phyloP scores from a whole-genome alignment of 2,888 invertebrate genomes.

The Danaus chrysippus region DNA sequence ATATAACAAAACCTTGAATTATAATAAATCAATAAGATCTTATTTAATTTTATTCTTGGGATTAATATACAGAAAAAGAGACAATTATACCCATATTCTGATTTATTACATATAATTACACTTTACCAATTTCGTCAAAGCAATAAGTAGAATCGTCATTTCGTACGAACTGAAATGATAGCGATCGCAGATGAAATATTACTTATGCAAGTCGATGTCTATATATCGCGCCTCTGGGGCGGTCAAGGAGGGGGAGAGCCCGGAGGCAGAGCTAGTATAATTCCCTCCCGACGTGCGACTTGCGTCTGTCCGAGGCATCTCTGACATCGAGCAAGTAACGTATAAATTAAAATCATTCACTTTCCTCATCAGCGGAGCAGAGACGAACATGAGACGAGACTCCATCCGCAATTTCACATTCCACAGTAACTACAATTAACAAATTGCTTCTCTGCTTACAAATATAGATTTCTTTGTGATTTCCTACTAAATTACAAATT shows the following conservation, averaged over 20 bases:
- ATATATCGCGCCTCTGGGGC: slow-evolving; percentile 35
- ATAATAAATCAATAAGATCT: neutral
- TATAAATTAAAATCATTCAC: too few species aligned
- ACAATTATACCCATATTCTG: slow-evolving; percentile 53
- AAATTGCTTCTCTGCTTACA: slow-evolving; percentile 7
- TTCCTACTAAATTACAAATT: slow-evolving; percentile 4
- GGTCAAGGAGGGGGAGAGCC: too few species aligned
- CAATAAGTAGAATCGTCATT: slow-evolving; percentile 53
- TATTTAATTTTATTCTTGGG: neutral
- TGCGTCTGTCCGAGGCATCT: too few species aligned
- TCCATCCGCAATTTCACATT: neutral
- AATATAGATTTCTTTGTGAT: slow-evolving; percentile 7
- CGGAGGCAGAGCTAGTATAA: too few species aligned
- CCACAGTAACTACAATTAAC: slow-evolving; percentile 4
- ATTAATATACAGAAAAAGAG: slow-evolving; percentile 48
- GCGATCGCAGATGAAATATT: slow-evolving; percentile 33
- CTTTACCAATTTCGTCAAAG: slow-evolving; percentile 63
- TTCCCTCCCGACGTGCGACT: too few species aligned
- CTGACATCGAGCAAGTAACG: too few species aligned
- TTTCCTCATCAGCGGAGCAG: too few species aligned
- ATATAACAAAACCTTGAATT: neutral
- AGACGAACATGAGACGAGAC: neutral
- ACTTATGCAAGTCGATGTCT: slow-evolving; percentile 48
- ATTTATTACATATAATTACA: slow-evolving; percentile 74
- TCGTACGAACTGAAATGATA: slow-evolving; percentile 39